Conservation (phyloP, 2,797 vertebrate species). For the Mus caroli region DNA sequence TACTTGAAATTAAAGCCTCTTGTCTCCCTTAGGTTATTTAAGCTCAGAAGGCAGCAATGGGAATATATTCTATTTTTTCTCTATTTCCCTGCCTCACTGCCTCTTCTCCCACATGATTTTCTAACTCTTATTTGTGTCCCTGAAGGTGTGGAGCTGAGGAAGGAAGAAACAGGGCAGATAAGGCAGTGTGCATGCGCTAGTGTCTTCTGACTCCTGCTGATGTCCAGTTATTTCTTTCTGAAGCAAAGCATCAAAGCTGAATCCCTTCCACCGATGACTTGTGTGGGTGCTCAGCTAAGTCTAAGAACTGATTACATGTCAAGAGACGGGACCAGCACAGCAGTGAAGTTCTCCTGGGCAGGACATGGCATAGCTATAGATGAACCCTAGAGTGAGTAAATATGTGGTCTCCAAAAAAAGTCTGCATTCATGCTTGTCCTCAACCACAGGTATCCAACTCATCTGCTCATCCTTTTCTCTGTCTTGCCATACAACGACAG, state of each 20-base stretch:
- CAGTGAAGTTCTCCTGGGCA: neutral
- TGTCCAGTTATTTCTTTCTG: neutral
- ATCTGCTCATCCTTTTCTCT: neutral
- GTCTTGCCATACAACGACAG: neutral
- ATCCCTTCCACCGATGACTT: neutral
- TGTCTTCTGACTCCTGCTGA: neutral
- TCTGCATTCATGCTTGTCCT: neutral
- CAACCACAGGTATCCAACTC: neutral
- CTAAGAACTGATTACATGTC: neutral
- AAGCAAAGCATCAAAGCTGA: no score
- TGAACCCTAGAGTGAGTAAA: neutral
- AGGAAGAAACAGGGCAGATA: neutral
- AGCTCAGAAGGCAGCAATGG: neutral
- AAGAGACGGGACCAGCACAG: neutral
- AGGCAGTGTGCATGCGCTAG: accelerated
- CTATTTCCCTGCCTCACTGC: neutral
- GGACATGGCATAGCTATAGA: neutral
- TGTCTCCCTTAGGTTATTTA: neutral
- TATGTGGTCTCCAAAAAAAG: neutral
- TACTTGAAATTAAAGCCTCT: slow-evolving; percentile 13
- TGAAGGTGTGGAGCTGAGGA: neutral
- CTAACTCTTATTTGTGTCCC: neutral
- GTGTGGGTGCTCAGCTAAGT: neutral
- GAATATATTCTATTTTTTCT: neutral
- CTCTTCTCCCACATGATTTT: neutral